Evolutionary conservation across 2,113 vertebrate genomes (phyloP).

Genomic region (Psilopogon haemacephalus): DNA sequence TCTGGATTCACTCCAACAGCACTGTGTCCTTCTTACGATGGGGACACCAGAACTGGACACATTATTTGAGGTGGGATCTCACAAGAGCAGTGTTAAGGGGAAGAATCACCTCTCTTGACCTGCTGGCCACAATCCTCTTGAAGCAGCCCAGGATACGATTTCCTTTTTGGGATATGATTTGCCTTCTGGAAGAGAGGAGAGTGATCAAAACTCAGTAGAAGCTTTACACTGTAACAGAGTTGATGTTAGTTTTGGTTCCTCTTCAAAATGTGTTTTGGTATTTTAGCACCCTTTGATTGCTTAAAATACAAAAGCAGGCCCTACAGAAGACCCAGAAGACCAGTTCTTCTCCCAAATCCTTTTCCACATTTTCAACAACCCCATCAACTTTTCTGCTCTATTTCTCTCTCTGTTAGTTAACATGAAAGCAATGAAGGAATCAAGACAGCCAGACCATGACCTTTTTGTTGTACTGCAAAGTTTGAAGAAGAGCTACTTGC

Average conservation of each 20-base stretch:
- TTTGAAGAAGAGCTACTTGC: background rate
- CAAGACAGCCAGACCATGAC: background rate
- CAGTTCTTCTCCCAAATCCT: background rate
- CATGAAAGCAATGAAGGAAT: background rate
- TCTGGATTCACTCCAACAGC: no score
- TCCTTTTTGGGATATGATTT: no score
- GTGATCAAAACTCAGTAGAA: background rate
- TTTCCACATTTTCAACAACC: background rate
- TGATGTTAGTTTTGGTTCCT: background rate
- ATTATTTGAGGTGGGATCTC: no score
- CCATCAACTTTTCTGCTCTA: background rate
- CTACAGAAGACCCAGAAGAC: background rate
- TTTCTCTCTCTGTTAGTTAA: background rate
- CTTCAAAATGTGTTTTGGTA: background rate
- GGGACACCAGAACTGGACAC: no score
- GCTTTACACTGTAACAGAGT: background rate
- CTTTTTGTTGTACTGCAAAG: background rate
- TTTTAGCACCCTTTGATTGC: background rate
- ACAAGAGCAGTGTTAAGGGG: no score
- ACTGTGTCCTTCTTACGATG: no score
- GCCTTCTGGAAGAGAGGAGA: background rate
- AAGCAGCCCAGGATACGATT: no score
- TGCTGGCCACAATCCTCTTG: no score
- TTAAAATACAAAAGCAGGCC: background rate
- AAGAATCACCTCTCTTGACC: no score